phyloP scores from a whole-genome alignment of 1,140 invertebrate genomes.

The Leptinotarsa undecemlineata region DNA sequence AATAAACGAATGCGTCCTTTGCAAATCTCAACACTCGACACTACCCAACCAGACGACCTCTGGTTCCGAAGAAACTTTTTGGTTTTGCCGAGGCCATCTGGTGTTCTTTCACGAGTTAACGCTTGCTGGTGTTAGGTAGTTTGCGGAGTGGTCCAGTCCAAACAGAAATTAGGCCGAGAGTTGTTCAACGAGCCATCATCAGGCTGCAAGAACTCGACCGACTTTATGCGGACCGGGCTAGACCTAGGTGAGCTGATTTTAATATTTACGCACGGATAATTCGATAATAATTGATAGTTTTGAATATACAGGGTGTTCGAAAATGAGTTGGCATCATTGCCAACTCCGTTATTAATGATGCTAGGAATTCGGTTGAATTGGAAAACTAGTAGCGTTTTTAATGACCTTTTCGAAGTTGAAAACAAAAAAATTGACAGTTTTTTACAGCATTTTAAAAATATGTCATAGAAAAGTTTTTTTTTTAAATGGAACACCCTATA shows the following conservation, averaged over 20 bases:
- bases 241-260: conserved; percentile 52
- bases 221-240: conserved; percentile 49
- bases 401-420: too few species aligned
- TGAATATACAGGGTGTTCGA: too few species aligned
- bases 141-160: conserved; percentile 48
- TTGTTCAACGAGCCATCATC: conserved; percentile 52
- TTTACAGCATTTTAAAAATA: too few species aligned
- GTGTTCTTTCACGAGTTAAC: conserved; percentile 41
- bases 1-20: conserved; percentile 3
- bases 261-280: not conserved
- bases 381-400: too few species aligned
- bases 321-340: too few species aligned
- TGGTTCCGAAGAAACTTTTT: conserved; percentile 14
- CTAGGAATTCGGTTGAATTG: too few species aligned
- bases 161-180: conserved; percentile 48
- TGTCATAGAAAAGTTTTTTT: too few species aligned
- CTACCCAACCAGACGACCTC: too few species aligned
- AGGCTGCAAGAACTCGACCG: conserved; percentile 51
- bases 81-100: not conserved
- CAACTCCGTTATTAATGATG: too few species aligned
- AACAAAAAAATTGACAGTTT: too few species aligned
- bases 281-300: too few species aligned
- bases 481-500: too few species aligned
- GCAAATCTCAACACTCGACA: not conserved
- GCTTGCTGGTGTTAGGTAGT: conserved; percentile 53